Conservation (phyloP, 1,140 invertebrate species). For the Galleria mellonella region DNA sequence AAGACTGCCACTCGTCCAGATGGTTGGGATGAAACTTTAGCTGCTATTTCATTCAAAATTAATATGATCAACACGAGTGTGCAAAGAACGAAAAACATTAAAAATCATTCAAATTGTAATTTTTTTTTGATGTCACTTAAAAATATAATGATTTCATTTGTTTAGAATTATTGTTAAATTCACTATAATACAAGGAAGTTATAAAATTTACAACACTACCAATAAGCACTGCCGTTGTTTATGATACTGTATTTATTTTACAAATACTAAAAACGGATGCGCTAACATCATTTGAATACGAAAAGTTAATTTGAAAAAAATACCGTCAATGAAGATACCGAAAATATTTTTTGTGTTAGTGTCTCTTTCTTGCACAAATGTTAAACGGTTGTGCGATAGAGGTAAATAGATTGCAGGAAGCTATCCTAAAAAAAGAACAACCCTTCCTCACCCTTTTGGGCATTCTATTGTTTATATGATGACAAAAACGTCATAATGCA, state of each 20-base stretch:
- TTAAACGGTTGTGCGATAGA: constrained; percentile 21
- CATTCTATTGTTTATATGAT: constrained; percentile 53
- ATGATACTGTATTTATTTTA: constrained; percentile 48
- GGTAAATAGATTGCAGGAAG: constrained; percentile 51
- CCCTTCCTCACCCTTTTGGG: constrained; percentile 65
- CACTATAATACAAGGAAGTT: constrained; percentile 54
- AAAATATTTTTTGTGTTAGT: constrained; percentile 21
- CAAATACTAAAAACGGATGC: constrained; percentile 66
- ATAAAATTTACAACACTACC: constrained; percentile 57
- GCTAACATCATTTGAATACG: constrained; percentile 64
- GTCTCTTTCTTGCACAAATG: constrained; percentile 18
- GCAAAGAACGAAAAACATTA: too few species aligned
- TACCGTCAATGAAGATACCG: constrained; percentile 16
- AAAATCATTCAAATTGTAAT: too few species aligned
- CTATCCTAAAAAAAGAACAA: constrained; percentile 66
- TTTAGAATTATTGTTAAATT: constrained; percentile 21
- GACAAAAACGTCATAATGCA: constrained; percentile 35
- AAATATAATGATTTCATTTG: too few species aligned
- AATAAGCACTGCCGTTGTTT: constrained; percentile 22
- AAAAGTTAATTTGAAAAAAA: constrained; percentile 57
- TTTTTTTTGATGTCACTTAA: too few species aligned
- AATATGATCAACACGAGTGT: too few species aligned
- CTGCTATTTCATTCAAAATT: too few species aligned
- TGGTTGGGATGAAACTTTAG: too few species aligned
- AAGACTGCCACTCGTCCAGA: too few species aligned